Evolutionary conservation across 1,140 invertebrate species (phyloP).

Genomic region (Lepidurus couesii): DNA sequence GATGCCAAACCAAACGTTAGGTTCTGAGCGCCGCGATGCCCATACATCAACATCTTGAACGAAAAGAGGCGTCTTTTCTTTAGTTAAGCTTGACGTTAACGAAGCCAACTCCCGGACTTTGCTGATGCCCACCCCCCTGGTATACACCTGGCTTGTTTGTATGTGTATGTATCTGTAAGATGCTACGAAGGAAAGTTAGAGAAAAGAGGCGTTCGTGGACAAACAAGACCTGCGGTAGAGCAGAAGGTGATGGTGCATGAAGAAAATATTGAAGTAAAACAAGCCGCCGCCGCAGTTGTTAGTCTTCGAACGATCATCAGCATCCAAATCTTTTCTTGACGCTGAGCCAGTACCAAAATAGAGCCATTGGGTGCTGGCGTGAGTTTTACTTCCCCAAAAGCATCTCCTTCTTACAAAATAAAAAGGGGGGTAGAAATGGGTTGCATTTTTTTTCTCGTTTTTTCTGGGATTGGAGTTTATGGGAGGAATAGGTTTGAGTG

Average conservation of each 20-base stretch:
- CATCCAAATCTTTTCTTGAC: neutral
- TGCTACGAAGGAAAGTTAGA: neutral
- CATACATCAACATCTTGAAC: neutral
- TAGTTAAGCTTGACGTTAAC: constrained; percentile 1
- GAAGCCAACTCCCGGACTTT: neutral
- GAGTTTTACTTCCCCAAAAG: neutral
- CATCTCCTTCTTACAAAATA: neutral
- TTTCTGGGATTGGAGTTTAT: neutral
- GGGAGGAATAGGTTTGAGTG: neutral
- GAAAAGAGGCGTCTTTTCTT: constrained; percentile 7
- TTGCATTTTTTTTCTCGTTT: neutral
- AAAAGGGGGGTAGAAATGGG: neutral
- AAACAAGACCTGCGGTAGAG: neutral
- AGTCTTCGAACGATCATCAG: neutral
- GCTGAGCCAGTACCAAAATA: constrained; percentile 14
- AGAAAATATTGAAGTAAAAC: neutral
- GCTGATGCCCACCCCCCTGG: neutral
- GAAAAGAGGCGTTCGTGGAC: neutral
- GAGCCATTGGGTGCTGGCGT: neutral
- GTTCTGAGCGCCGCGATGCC: neutral
- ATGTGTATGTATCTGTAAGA: neutral
- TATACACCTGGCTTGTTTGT: neutral
- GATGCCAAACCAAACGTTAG: constrained; percentile 1
- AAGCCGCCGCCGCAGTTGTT: neutral
- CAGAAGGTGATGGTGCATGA: neutral